Conservation (phyloP, 2,888 invertebrate species). For the Colletes collaris region DNA sequence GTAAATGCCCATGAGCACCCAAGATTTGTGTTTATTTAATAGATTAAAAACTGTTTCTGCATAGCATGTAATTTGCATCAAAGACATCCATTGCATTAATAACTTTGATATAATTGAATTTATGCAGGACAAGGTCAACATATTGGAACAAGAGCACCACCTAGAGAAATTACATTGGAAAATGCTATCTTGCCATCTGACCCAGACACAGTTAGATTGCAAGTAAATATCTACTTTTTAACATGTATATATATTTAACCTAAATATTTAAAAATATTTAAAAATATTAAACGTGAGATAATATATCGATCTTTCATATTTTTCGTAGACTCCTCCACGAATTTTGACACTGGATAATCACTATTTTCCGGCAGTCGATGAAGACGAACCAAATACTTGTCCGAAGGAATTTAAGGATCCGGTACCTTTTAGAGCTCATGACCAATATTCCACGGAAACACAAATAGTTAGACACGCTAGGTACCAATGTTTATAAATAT, state of each 20-base stretch:
- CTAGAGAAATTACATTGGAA: slow-evolving; percentile 93
- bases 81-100: too few species aligned
- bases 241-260: neutral
- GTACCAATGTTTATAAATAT: slow-evolving; percentile 55
- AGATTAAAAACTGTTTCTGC: too few species aligned
- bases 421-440: slow-evolving; percentile 58
- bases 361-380: slow-evolving; percentile 88
- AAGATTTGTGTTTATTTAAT: too few species aligned
- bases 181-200: slow-evolving; percentile 90
- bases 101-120: slow-evolving; percentile 1
- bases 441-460: slow-evolving; percentile 71
- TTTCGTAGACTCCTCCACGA: slow-evolving; percentile 91
- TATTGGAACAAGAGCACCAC: slow-evolving; percentile 90
- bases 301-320: slow-evolving; percentile 25
- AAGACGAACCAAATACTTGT: slow-evolving; percentile 83
- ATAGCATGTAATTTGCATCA: too few species aligned
- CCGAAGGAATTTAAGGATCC: slow-evolving; percentile 66
- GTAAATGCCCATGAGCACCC: neutral
- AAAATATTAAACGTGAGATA: neutral
- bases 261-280: too few species aligned
- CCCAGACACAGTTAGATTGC: slow-evolving; percentile 90
- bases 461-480: slow-evolving; percentile 77
- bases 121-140: slow-evolving; percentile 85
- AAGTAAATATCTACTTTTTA: slow-evolving; percentile 74
- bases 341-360: slow-evolving; percentile 94